Percentiles rank a stretch among this genome's conserved stretches.
phyloP scores from a whole-genome alignment of 2,113 vertebrate species.

The Chrysemys picta region DNA sequence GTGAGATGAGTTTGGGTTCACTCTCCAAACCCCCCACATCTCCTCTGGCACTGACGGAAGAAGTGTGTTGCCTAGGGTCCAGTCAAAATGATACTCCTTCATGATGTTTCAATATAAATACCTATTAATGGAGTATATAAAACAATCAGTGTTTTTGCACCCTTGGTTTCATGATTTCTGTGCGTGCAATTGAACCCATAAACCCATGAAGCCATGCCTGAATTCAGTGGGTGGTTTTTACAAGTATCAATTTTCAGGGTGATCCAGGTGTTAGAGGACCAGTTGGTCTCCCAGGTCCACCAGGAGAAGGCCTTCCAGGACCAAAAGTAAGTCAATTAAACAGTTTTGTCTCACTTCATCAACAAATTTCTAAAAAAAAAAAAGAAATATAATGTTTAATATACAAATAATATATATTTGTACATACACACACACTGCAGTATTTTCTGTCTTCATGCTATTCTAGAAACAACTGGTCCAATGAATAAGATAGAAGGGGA shows the following conservation, averaged over 20 bases:
- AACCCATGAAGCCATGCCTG: not conserved
- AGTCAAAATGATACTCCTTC: not conserved
- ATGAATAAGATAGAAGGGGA: not conserved
- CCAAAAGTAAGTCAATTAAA: slow-evolving; percentile 81
- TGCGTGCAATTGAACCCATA: not conserved
- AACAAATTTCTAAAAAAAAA: not conserved
- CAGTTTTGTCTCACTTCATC: not conserved
- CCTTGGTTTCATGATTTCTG: not conserved
- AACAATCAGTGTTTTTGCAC: not conserved
- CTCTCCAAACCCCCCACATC: not conserved
- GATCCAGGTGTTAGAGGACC: slow-evolving; percentile 88
- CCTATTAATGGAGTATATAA: not conserved
- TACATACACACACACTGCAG: not conserved
- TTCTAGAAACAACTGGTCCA: not conserved
- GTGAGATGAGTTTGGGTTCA: not conserved
- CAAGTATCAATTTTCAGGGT: slow-evolving; percentile 79
- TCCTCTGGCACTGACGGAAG: not conserved
- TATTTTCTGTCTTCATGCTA: not conserved
- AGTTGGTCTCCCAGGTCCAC: slow-evolving; percentile 82
- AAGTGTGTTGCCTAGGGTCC: not conserved
- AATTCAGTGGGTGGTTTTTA: not conserved
- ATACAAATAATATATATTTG: not conserved
- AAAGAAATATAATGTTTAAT: not conserved
- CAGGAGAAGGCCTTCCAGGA: slow-evolving; percentile 89
- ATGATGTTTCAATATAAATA: not conserved